Evolutionary conservation across 2,113 vertebrate genomes (phyloP).

Genomic region (Meriones unguiculatus): DNA sequence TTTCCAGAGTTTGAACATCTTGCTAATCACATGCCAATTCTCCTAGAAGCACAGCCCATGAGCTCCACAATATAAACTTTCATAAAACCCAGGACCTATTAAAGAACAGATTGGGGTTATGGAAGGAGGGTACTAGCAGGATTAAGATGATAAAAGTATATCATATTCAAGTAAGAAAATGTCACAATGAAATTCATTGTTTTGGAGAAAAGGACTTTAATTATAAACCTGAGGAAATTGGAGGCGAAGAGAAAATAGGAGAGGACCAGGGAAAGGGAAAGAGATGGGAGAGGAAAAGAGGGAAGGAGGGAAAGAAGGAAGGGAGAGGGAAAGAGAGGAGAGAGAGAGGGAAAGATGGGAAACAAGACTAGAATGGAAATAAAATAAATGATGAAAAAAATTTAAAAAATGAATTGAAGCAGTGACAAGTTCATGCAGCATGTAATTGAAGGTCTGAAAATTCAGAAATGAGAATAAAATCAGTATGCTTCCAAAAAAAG

Average conservation of each 20-base stretch:
- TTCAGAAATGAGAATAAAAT: background rate
- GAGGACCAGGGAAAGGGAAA: background rate
- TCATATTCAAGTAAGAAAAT: background rate
- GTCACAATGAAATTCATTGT: background rate
- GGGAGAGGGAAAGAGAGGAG: background rate
- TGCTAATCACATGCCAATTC: too few species aligned
- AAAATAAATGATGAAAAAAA: too few species aligned
- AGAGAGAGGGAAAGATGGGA: too few species aligned
- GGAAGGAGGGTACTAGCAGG: background rate
- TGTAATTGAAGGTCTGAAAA: background rate
- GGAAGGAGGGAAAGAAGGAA: background rate
- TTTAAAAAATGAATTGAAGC: background rate
- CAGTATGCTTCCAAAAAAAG: background rate
- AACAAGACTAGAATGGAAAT: too few species aligned
- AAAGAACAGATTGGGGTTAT: background rate
- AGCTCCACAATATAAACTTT: too few species aligned
- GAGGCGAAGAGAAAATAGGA: background rate
- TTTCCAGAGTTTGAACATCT: too few species aligned
- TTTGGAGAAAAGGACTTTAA: background rate
- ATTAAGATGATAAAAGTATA: background rate
- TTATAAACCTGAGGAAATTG: background rate
- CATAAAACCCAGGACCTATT: background rate
- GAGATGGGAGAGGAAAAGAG: background rate
- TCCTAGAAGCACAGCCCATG: too few species aligned
- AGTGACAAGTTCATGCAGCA: background rate